These are phyloP conservation scores for Astyanax mexicanus DNA, from an alignment of 2,797 vertebrate species.

Conservation along the genomic window DNA sequence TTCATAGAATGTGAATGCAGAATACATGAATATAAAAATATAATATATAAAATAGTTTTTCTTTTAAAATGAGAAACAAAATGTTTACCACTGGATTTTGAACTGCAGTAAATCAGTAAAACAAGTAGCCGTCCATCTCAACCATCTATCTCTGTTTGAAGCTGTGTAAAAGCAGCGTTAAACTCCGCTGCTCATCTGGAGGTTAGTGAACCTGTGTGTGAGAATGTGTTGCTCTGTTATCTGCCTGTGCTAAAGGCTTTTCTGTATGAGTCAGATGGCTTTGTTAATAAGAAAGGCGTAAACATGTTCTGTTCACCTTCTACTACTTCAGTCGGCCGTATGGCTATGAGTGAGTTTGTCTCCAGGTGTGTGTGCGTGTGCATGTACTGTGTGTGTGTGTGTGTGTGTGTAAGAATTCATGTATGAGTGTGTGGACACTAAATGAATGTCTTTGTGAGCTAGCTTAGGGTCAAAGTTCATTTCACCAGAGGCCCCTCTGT, in stretches of 20 bases:
- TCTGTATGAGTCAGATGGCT: not conserved
- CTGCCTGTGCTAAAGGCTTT: not conserved
- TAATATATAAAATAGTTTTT: too few species aligned
- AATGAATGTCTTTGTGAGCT: conserved; percentile 11
- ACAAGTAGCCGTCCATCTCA: too few species aligned
- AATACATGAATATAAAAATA: too few species aligned
- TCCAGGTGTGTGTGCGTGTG: not conserved
- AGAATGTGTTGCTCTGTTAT: not conserved
- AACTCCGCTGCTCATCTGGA: too few species aligned
- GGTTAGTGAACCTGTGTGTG: conserved; percentile 3
- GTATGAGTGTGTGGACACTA: conserved; percentile 11
- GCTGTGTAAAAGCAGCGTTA: too few species aligned
- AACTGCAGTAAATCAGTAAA: too few species aligned
- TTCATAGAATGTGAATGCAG: too few species aligned
- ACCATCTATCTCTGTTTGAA: too few species aligned
- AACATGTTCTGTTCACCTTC: not conserved
- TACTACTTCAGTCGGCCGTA: not conserved
- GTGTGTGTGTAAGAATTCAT: conserved; percentile 12
- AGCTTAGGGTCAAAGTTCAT: conserved; percentile 35
- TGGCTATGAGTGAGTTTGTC: not conserved
- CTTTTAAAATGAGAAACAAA: too few species aligned
- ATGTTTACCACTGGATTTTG: too few species aligned
- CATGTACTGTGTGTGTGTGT: too few species aligned
- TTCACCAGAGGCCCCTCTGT: conserved; percentile 51
- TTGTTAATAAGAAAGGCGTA: not conserved